These are phyloP conservation scores for Capromys pilorides DNA, from an alignment of 2,797 vertebrate genomes.

Conservation along the genomic window DNA sequence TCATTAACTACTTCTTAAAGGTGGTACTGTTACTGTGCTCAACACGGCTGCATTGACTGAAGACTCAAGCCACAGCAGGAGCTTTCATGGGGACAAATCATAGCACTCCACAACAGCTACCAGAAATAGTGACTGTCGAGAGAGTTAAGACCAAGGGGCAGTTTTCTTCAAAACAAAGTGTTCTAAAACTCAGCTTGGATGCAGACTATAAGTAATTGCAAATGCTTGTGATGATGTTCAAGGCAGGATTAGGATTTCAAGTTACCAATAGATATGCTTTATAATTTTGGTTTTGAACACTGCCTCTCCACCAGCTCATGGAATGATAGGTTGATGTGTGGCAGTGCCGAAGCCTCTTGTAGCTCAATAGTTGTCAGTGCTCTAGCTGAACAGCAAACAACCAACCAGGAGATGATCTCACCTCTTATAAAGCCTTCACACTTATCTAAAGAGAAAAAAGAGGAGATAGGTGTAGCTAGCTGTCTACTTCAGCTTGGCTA, in stretches of 20 bases:
- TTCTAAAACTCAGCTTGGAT: background rate
- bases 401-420: background rate
- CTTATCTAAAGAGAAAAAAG: background rate
- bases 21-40: background rate
- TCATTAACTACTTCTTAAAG: background rate
- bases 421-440: constrained; percentile 4
- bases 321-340: background rate
- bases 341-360: background rate
- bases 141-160: background rate
- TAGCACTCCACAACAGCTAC: background rate
- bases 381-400: background rate
- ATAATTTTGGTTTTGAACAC: background rate
- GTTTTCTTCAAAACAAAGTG: constrained; percentile 12
- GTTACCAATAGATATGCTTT: background rate
- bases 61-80: background rate
- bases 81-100: background rate
- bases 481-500: background rate
- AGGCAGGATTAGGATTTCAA: background rate
- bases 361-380: background rate
- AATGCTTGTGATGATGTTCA: background rate
- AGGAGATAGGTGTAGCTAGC: background rate
- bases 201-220: background rate
- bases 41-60: background rate
- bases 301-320: background rate
- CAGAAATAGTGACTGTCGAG: background rate